A percentile compares a stretch with the other conserved stretches of the same genome.
phyloP scores from a whole-genome alignment of 1,140 invertebrate species.

The Octopus sinensis region DNA sequence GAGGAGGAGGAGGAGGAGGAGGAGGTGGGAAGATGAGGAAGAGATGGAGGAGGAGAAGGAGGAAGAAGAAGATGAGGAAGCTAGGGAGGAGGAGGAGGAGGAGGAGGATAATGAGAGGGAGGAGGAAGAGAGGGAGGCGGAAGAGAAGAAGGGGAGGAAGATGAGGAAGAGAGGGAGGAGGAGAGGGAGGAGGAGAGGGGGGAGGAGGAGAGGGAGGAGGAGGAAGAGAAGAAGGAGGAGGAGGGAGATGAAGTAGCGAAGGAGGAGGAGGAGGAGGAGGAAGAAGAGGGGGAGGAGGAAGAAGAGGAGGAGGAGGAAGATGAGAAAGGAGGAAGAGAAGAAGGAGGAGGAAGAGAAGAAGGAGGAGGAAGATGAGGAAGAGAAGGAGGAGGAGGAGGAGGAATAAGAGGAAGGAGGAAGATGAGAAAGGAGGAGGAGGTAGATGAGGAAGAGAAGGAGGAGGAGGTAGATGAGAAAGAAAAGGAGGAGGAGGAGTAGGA shows the following conservation, averaged over 20 bases:
- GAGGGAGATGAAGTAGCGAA: background rate
- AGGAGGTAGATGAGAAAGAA: background rate
- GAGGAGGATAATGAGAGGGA: too few relatives aligned
- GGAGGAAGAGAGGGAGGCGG: too few relatives aligned
- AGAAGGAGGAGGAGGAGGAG: background rate
- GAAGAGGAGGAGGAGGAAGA: too few relatives aligned
- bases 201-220: background rate
- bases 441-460: background rate
- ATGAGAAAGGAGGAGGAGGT: background rate
- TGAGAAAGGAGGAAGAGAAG: background rate
- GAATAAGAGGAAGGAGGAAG: background rate
- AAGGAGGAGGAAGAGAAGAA: too few relatives aligned
- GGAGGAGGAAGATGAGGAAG: slow-evolving; percentile 7
- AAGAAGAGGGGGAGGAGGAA: too few relatives aligned
- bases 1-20: background rate
- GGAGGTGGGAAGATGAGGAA: too few relatives aligned
- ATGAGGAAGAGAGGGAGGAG: too few relatives aligned
- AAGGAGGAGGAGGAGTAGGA: background rate
- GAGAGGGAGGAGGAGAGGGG: too few relatives aligned
- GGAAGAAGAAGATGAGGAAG: too few relatives aligned
- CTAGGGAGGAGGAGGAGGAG: too few relatives aligned
- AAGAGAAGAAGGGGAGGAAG: too few relatives aligned
- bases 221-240: slow-evolving; percentile 2
- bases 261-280: background rate
- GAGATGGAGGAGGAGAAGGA: too few relatives aligned